Conservation (phyloP, 2,888 invertebrate species). For the Cynaeus angustus region DNA sequence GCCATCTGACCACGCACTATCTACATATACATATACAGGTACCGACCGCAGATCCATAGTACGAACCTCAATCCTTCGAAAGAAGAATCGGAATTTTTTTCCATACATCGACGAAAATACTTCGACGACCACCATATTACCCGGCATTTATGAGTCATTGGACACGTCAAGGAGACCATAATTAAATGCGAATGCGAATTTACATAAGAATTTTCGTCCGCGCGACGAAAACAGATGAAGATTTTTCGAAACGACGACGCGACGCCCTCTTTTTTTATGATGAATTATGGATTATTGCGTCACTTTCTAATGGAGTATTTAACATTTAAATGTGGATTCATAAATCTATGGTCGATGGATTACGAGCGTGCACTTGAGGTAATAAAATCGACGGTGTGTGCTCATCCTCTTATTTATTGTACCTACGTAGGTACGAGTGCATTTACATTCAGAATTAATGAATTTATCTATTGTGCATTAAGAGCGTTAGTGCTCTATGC, state of each 20-base stretch:
- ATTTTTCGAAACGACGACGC: constrained; percentile 3
- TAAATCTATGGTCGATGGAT: constrained; percentile 33
- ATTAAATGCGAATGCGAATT: constrained; percentile 42
- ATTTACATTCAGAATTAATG: constrained; percentile 44
- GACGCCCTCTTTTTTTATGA: constrained; percentile 16
- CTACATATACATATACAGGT: constrained; percentile 66
- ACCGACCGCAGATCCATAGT: constrained; percentile 59
- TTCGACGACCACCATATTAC: constrained; percentile 15
- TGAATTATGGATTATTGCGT: constrained; percentile 23
- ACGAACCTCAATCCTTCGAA: constrained; percentile 31
- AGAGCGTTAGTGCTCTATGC: constrained; percentile 29
- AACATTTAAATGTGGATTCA: constrained; percentile 40
- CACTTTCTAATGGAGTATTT: constrained; percentile 25
- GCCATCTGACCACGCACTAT: constrained; percentile 70
- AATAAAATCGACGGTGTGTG: constrained; percentile 34
- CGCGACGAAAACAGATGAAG: constrained; percentile 7
- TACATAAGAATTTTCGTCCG: constrained; percentile 41
- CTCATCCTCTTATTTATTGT: constrained; percentile 43
- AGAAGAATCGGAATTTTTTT: constrained; percentile 39
- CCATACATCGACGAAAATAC: constrained; percentile 25
- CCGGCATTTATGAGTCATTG: constrained; percentile 37
- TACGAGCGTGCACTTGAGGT: constrained; percentile 29
- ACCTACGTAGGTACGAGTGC: constrained; percentile 24
- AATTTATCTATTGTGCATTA: constrained; percentile 43
- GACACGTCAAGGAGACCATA: constrained; percentile 39